A percentile compares a stretch with the other conserved stretches of the same genome.
Evolutionary conservation across 2,888 invertebrate species (phyloP).

Genomic region (Dryocosmus kuriphilus): DNA sequence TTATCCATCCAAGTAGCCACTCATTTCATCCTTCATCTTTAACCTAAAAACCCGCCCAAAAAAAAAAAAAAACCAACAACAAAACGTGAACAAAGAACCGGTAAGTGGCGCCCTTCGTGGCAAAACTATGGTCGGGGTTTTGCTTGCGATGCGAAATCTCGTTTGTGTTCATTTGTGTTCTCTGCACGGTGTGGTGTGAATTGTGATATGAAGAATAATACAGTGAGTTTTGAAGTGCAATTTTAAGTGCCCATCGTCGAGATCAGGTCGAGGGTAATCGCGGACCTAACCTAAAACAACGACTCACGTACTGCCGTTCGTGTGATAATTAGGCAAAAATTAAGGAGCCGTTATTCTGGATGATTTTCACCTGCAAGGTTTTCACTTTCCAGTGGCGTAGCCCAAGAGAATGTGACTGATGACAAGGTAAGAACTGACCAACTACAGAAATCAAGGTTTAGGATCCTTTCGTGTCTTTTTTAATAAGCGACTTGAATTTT

Average conservation of each 20-base stretch:
- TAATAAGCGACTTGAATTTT: background rate
- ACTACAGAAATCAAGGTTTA: background rate
- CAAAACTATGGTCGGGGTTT: background rate
- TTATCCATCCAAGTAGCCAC: background rate
- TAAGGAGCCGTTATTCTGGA: background rate
- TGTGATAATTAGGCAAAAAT: background rate
- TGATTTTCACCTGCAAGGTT: slow-evolving; percentile 36
- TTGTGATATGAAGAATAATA: slow-evolving; percentile 27
- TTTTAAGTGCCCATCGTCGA: background rate
- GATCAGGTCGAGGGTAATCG: background rate
- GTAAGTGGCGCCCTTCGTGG: slow-evolving; percentile 3
- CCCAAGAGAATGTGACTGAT: slow-evolving; percentile 23
- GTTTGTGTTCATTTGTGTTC: slow-evolving; percentile 7
- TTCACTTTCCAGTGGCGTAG: slow-evolving; percentile 40
- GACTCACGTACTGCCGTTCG: background rate
- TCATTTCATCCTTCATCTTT: background rate
- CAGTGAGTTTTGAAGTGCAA: slow-evolving; percentile 14
- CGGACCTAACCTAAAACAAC: background rate
- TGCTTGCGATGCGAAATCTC: background rate
- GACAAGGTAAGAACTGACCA: slow-evolving; percentile 20
- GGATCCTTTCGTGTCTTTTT: background rate
- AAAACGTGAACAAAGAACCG: background rate
- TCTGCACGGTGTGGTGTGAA: slow-evolving; percentile 12
- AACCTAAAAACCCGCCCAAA: background rate
- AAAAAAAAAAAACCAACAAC: background rate